phyloP scores from a whole-genome alignment of 1,140 invertebrate species.

The Ostrea edulis region DNA sequence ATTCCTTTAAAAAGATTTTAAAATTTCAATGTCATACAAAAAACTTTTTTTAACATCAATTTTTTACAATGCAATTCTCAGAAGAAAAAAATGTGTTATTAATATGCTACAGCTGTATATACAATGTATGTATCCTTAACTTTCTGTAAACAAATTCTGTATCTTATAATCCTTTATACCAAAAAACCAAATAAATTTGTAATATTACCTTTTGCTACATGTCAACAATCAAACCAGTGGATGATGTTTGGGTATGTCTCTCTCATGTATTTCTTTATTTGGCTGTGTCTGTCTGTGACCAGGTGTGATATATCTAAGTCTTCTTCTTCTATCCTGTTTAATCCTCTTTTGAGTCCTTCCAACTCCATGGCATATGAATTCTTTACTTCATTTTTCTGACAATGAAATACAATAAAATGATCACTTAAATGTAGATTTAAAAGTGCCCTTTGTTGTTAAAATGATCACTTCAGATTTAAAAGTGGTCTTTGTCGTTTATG shows the following conservation, averaged over 20 bases:
- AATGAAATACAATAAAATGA: background rate
- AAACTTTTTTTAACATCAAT: too few species aligned
- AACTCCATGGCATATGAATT: conserved; percentile 14
- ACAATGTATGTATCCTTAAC: too few species aligned
- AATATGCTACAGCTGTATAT: too few species aligned
- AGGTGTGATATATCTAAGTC: background rate
- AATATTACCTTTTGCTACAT: conserved; percentile 23
- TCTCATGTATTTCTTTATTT: conserved; percentile 47
- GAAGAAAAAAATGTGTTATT: too few species aligned
- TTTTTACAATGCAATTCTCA: too few species aligned
- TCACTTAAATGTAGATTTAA: background rate
- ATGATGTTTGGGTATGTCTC: background rate
- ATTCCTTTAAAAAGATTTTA: conserved; percentile 40
- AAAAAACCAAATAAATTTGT: too few species aligned
- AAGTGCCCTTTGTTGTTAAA: background rate
- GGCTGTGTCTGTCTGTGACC: background rate
- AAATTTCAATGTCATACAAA: too few species aligned
- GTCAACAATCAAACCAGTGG: conserved; percentile 39
- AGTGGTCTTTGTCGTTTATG: too few species aligned
- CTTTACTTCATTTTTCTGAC: background rate
- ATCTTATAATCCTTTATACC: too few species aligned
- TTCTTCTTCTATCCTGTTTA: background rate
- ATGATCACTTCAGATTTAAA: too few species aligned
- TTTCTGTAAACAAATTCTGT: too few species aligned
- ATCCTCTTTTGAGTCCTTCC: background rate